Percentiles rank a stretch among this genome's conserved stretches.
Evolutionary conservation across 2,797 vertebrate genomes (phyloP).

Genomic region (Linurgus olivaceus): DNA sequence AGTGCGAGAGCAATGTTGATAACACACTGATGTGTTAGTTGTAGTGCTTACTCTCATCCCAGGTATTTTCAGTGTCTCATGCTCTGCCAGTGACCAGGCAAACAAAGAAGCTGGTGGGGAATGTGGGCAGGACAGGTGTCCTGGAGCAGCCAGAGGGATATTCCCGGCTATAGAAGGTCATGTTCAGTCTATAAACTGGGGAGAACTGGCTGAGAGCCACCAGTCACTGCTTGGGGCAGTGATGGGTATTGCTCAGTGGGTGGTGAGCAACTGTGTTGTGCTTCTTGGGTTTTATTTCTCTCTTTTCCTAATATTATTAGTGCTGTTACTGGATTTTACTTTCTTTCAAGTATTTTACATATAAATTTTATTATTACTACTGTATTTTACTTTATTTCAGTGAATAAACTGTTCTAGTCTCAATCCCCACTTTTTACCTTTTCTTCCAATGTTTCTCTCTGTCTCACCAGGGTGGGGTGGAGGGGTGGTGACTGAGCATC

Average conservation of each 20-base stretch:
- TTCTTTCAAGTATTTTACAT: background rate
- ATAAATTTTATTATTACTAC: background rate
- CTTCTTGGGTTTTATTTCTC: background rate
- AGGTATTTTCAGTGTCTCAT: background rate
- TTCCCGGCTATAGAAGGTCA: rapidly evolving
- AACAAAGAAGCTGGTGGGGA: background rate
- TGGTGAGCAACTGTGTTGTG: background rate
- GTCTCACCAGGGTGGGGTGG: background rate
- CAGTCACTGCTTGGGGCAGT: background rate
- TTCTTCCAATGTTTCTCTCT: background rate
- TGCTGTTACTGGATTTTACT: background rate
- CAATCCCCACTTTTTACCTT: background rate
- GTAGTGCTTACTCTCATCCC: background rate
- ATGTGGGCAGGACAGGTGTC: background rate
- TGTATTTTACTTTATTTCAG: background rate
- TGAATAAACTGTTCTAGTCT: background rate
- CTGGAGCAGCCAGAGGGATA: background rate
- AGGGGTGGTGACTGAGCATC: background rate
- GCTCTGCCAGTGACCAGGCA: background rate
- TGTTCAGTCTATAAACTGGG: background rate
- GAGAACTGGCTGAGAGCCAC: background rate
- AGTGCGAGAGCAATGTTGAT: background rate
- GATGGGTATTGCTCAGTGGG: background rate
- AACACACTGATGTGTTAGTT: background rate
- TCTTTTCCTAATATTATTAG: background rate